Percentiles rank a stretch among this genome's conserved stretches.
phyloP scores from a whole-genome alignment of 2,888 invertebrate genomes.

The Philereme vetulata region DNA sequence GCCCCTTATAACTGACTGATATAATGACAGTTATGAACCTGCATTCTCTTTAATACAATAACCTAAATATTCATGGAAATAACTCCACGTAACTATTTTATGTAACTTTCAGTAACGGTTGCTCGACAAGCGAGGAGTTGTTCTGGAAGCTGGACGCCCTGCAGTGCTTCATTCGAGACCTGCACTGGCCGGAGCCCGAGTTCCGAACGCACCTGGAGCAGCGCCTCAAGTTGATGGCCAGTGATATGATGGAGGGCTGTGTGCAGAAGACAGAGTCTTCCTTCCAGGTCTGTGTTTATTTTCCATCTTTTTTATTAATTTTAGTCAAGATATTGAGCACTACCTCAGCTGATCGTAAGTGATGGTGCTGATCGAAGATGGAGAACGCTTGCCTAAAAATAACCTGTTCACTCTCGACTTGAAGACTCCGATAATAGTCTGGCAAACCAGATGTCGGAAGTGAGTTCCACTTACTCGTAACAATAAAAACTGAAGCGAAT shows the following conservation, averaged over 20 bases:
- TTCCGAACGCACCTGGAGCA: constrained; percentile 98
- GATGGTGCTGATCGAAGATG: no score
- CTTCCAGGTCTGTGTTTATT: constrained; percentile 83
- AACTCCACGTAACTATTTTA: not conserved
- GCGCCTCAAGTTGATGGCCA: constrained; percentile 97
- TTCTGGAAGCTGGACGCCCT: constrained; percentile 99
- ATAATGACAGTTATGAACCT: no score
- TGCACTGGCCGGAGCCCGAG: constrained; percentile 99
- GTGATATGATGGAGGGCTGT: constrained; percentile 99
- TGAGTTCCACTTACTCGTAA: no score
- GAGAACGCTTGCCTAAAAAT: no score
- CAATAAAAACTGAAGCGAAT: no score
- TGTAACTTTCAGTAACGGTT: constrained; percentile 89
- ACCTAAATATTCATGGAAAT: not conserved
- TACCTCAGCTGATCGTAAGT: no score
- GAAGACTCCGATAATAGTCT: no score
- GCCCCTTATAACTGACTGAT: no score
- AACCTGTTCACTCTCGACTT: no score
- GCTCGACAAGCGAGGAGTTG: constrained; percentile 98
- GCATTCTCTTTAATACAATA: not conserved
- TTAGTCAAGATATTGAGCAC: no score
- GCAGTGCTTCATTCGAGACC: constrained; percentile 98
- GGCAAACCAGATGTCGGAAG: no score
- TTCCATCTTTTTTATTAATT: no score
- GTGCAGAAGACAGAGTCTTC: constrained; percentile 94